A percentile compares a stretch with the other conserved stretches of the same genome.
These are phyloP conservation scores for Lithophane semibrunnea DNA, from an alignment of 2,888 invertebrate species.

Conservation along the genomic window DNA sequence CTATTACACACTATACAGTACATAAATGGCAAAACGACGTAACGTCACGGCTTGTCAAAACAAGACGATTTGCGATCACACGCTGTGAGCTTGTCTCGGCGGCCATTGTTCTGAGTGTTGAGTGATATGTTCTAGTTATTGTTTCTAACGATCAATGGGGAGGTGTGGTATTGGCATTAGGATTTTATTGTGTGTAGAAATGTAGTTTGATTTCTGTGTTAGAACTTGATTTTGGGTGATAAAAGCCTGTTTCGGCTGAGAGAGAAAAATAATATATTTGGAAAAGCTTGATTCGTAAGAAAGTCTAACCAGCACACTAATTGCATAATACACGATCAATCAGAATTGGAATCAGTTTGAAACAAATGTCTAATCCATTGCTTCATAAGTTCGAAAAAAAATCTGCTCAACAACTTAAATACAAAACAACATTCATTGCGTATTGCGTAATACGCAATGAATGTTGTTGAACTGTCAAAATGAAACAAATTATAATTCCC, in stretches of 20 bases:
- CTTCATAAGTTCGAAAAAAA: too few relatives aligned
- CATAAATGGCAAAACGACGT: slow-evolving; percentile 27
- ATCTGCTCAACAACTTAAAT: too few relatives aligned
- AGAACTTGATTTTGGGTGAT: neutral
- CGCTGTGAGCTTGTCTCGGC: slow-evolving; percentile 50
- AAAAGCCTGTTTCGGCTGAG: neutral
- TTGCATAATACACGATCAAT: too few relatives aligned
- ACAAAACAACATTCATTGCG: too few relatives aligned
- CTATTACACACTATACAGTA: slow-evolving; percentile 1
- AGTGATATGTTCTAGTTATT: slow-evolving; percentile 47
- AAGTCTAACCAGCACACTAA: neutral
- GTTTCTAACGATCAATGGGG: slow-evolving; percentile 44
- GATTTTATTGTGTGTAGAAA: slow-evolving; percentile 34
- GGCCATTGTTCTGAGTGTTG: slow-evolving; percentile 51
- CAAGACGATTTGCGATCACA: slow-evolving; percentile 61
- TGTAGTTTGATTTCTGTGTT: slow-evolving; percentile 22
- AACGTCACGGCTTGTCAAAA: slow-evolving; percentile 59
- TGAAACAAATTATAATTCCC: too few relatives aligned
- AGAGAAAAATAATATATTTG: neutral
- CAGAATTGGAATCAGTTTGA: too few relatives aligned
- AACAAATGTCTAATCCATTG: too few relatives aligned
- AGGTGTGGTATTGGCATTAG: slow-evolving; percentile 37
- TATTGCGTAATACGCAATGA: too few relatives aligned
- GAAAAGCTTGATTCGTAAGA: too few relatives aligned
- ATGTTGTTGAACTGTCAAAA: too few relatives aligned